These are phyloP conservation scores for Metellina segmentata DNA, from an alignment of 2,888 invertebrate genomes.

Conservation along the genomic window DNA sequence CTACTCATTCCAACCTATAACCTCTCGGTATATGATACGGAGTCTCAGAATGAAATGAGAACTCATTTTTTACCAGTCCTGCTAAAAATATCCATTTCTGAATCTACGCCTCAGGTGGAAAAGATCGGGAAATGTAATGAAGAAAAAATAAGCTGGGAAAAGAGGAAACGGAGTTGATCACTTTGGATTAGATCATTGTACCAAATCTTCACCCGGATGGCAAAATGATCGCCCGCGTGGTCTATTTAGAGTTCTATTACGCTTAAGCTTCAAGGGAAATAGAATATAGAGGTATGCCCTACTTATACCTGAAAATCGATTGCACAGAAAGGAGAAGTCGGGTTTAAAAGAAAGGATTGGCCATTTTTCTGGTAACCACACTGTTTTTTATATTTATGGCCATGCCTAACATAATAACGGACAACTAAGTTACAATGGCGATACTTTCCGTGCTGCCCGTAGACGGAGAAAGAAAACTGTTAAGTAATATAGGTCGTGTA, in stretches of 20 bases:
- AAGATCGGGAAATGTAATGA: slow-evolving; percentile 10
- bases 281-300: slow-evolving; percentile 35
- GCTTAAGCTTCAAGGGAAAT: slow-evolving; percentile 24
- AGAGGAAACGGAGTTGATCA: slow-evolving; percentile 4
- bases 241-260: slow-evolving; percentile 48
- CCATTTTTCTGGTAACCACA: no score
- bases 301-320: slow-evolving; percentile 42
- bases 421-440: no score
- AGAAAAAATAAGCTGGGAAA: slow-evolving; percentile 28
- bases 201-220: slow-evolving; percentile 20
- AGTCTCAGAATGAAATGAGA: neutral
- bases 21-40: no score
- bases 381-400: no score
- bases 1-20: no score
- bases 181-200: slow-evolving; percentile 41
- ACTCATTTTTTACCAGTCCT: neutral
- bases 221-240: slow-evolving; percentile 3
- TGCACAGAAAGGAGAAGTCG: neutral
- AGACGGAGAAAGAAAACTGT: no score
- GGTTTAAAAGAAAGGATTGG: slow-evolving; percentile 2
- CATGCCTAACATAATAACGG: no score
- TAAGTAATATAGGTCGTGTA: no score
- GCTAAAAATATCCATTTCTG: slow-evolving; percentile 15
- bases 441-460: no score
- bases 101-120: slow-evolving; percentile 28